A percentile compares a stretch with the other conserved stretches of the same genome.
Conservation (phyloP, 2,113 vertebrate genomes). For the Phasianus colchicus region DNA sequence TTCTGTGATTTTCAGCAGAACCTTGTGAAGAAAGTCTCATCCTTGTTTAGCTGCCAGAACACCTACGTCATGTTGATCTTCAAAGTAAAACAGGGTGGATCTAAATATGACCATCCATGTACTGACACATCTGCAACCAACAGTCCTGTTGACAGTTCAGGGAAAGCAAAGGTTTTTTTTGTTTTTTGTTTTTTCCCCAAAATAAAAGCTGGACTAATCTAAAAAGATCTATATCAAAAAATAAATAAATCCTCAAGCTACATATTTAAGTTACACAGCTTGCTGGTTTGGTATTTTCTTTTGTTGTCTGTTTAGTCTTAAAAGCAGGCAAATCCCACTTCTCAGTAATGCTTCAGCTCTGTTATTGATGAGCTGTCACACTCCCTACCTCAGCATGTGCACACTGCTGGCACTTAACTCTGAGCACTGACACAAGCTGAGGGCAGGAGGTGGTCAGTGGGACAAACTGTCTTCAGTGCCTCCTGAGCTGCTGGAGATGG, state of each 20-base stretch:
- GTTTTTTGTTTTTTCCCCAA: too few relatives aligned
- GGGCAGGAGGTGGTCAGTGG: neutral
- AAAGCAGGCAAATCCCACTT: neutral
- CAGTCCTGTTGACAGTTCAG: neutral
- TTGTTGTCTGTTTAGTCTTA: neutral
- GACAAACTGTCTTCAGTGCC: neutral
- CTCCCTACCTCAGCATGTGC: neutral
- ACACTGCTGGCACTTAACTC: neutral
- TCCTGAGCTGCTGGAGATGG: slow-evolving; percentile 1
- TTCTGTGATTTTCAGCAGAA: neutral
- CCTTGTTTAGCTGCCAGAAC: neutral
- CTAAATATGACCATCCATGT: rapidly evolving
- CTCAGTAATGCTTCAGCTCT: neutral
- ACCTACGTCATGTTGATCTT: neutral
- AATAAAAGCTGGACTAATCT: neutral
- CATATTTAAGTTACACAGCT: neutral
- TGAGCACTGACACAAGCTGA: neutral
- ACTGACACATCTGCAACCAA: neutral
- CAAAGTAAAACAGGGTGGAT: neutral
- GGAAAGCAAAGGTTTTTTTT: neutral
- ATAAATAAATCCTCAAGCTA: neutral
- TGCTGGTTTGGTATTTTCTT: neutral
- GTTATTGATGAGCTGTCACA: neutral
- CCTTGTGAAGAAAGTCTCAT: neutral
- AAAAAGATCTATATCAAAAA: neutral